Percentiles rank a stretch among this genome's conserved stretches.
phyloP scores from a whole-genome alignment of 2,113 vertebrate species.

The Peromyscus polionotus region DNA sequence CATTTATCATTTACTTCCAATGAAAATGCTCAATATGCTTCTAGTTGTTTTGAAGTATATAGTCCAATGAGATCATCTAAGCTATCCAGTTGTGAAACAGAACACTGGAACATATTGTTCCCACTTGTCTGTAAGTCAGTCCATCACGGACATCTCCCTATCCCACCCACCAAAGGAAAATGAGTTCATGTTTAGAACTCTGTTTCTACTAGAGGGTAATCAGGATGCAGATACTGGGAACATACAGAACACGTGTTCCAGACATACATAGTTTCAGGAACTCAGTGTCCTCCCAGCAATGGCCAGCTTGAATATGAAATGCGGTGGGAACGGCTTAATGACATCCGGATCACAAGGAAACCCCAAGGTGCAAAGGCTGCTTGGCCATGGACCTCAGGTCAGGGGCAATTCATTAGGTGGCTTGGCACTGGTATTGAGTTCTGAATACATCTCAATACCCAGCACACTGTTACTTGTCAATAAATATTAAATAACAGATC shows the following conservation, averaged over 20 bases:
- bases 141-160: neutral
- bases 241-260: neutral
- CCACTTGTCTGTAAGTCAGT: neutral
- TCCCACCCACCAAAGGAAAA: neutral
- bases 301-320: neutral
- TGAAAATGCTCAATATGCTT: neutral
- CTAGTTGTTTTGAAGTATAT: neutral
- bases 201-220: neutral
- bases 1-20: neutral
- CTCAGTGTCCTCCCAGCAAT: neutral
- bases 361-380: neutral
- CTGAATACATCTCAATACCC: slow-evolving; percentile 31
- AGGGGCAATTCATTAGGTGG: slow-evolving; percentile 48
- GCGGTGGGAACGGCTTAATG: neutral
- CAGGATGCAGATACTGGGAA: neutral
- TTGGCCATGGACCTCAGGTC: neutral
- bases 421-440: slow-evolving; percentile 62
- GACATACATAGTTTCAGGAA: neutral
- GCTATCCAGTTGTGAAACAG: neutral
- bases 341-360: neutral
- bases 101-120: neutral
- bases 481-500: slow-evolving; percentile 69
- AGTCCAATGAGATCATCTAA: neutral
- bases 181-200: neutral
- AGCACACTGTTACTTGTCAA: slow-evolving; percentile 27